A percentile compares a stretch with the other conserved stretches of the same genome.
phyloP scores from a whole-genome alignment of 2,888 invertebrate genomes.

The Hemistola chrysoprasaria region DNA sequence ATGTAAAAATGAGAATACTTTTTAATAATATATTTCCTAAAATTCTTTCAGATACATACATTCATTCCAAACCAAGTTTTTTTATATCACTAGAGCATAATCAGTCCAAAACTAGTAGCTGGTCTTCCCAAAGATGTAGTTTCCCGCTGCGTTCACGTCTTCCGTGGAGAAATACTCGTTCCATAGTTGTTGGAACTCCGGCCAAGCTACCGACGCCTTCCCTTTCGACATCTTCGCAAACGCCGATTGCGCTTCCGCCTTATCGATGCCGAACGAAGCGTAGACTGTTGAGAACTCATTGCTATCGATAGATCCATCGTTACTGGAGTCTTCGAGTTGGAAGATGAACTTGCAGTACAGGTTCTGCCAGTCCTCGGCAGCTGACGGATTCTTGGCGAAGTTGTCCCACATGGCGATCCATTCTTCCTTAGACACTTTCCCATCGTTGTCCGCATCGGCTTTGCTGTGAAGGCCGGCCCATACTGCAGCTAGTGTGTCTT shows the following conservation, averaged over 20 bases:
- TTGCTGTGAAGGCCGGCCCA: constrained; percentile 91
- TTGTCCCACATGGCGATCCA: constrained; percentile 83
- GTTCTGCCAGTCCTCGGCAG: constrained; percentile 90
- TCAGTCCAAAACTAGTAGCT: constrained; percentile 34
- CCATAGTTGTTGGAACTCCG: constrained; percentile 91
- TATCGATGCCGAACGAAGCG: constrained; percentile 88
- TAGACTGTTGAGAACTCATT: constrained; percentile 91
- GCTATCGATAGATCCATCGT: constrained; percentile 88
- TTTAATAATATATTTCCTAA: constrained; percentile 17
- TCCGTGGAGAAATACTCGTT: constrained; percentile 86
- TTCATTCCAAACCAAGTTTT: constrained; percentile 11
- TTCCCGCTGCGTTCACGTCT: constrained; percentile 56
- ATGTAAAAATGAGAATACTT: not conserved
- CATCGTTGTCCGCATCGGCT: constrained; percentile 93
- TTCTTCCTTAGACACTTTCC: constrained; percentile 83
- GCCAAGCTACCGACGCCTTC: constrained; percentile 86
- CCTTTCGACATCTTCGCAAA: constrained; percentile 91
- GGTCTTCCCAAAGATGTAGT: constrained; percentile 87
- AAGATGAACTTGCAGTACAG: constrained; percentile 94
- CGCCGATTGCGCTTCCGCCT: constrained; percentile 87
- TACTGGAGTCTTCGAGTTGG: constrained; percentile 92
- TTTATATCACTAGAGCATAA: constrained; percentile 9
- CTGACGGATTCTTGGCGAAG: constrained; percentile 83
- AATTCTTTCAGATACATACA: constrained; percentile 16
- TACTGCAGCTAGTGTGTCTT: constrained; percentile 88